phyloP scores from a whole-genome alignment of 1,140 invertebrate genomes.

The Pogonus chalceus region DNA sequence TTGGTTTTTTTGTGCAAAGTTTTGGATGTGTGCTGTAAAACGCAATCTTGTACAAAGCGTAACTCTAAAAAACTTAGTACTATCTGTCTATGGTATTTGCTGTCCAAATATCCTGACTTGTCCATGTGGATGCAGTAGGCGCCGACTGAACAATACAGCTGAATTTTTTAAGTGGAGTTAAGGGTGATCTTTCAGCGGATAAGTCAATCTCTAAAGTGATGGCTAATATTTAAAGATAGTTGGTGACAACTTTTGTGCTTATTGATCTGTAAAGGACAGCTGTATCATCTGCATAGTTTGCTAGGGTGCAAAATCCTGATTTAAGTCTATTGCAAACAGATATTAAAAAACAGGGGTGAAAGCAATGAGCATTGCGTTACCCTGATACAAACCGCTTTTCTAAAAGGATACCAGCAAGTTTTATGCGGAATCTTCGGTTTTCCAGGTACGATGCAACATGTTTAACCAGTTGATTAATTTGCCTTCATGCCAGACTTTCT shows the following conservation, averaged over 20 bases:
- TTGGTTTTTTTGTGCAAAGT: not conserved
- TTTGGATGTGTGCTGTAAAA: not conserved
- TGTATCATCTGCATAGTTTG: not conserved
- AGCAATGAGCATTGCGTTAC: no score
- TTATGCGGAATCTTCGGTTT: no score
- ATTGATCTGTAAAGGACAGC: not conserved
- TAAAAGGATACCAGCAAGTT: no score
- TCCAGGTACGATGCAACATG: no score
- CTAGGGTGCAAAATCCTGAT: not conserved
- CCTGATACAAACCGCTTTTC: no score
- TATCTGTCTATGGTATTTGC: not conserved
- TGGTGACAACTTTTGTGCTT: not conserved
- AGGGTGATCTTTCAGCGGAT: not conserved
- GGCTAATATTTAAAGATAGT: not conserved
- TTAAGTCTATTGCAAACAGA: not conserved
- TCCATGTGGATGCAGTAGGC: not conserved
- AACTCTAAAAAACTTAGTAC: not conserved
- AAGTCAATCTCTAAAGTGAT: not conserved
- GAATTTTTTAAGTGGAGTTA: not conserved
- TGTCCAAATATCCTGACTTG: not conserved
- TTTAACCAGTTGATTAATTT: no score
- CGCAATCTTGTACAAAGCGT: not conserved
- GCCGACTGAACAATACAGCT: not conserved
- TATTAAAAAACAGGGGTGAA: not conserved
- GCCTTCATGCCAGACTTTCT: no score